These are phyloP conservation scores for Valencia hispanica DNA, from an alignment of 2,797 vertebrate genomes.

Conservation along the genomic window DNA sequence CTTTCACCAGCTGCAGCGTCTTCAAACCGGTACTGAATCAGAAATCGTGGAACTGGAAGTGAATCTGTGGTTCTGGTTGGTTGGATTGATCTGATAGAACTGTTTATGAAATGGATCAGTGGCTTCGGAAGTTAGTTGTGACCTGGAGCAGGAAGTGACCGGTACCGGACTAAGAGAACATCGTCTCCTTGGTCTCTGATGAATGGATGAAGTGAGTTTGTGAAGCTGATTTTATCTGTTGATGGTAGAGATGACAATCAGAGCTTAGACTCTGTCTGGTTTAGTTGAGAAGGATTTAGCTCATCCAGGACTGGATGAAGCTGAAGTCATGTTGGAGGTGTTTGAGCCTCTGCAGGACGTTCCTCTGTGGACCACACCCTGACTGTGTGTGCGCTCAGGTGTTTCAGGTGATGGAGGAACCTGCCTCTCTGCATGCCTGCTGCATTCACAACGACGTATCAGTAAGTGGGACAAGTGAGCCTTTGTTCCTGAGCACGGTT, in stretches of 20 bases:
- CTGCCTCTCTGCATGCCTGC: constrained; percentile 59
- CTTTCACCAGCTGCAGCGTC: too few relatives aligned
- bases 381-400: neutral
- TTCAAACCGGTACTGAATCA: too few relatives aligned
- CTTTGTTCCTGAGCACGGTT: neutral
- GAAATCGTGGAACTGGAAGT: too few relatives aligned
- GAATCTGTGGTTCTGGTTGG: too few relatives aligned
- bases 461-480: constrained; percentile 3
- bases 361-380: constrained; percentile 30
- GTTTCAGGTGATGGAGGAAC: constrained; percentile 38
- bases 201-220: too few relatives aligned
- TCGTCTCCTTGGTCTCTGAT: too few relatives aligned
- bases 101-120: too few relatives aligned
- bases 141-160: too few relatives aligned
- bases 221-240: neutral
- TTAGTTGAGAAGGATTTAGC: neutral
- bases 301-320: neutral
- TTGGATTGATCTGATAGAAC: too few relatives aligned
- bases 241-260: neutral
- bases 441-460: constrained; percentile 1
- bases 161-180: too few relatives aligned
- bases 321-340: neutral
- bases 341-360: neutral
- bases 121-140: too few relatives aligned
- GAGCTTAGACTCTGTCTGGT: too few relatives aligned